phyloP scores from a whole-genome alignment of 1,140 invertebrate genomes.

The Trinorchestia longiramus region DNA sequence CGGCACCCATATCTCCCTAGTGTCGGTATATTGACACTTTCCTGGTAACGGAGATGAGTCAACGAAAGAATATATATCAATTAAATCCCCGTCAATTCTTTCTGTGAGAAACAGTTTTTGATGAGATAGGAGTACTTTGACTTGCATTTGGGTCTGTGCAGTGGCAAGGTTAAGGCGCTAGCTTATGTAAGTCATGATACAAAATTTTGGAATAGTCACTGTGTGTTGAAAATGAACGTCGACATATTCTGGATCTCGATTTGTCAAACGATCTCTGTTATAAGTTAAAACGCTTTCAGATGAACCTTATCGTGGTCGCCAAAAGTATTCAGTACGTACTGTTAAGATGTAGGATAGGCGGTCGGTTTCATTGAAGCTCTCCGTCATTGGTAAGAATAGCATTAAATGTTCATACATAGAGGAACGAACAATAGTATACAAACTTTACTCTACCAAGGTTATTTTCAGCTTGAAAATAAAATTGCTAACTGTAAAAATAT shows the following conservation, averaged over 20 bases:
- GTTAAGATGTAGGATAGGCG: neutral
- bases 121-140: neutral
- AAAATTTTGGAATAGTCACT: neutral
- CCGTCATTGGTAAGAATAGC: neutral
- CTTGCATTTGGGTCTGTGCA: neutral
- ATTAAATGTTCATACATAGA: neutral
- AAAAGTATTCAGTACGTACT: neutral
- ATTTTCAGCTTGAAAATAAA: neutral
- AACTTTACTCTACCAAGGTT: neutral
- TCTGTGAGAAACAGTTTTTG: neutral
- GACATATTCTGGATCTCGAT: neutral
- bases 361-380: neutral
- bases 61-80: neutral
- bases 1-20: neutral
- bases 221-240: neutral
- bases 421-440: neutral
- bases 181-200: neutral
- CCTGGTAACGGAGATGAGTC: neutral
- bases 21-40: neutral
- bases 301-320: neutral
- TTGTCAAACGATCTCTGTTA: neutral
- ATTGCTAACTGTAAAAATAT: neutral
- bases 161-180: neutral
- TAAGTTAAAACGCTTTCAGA: neutral
- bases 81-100: neutral